Evolutionary conservation across 2,113 vertebrate genomes (phyloP).

Genomic region (Callipepla squamata): DNA sequence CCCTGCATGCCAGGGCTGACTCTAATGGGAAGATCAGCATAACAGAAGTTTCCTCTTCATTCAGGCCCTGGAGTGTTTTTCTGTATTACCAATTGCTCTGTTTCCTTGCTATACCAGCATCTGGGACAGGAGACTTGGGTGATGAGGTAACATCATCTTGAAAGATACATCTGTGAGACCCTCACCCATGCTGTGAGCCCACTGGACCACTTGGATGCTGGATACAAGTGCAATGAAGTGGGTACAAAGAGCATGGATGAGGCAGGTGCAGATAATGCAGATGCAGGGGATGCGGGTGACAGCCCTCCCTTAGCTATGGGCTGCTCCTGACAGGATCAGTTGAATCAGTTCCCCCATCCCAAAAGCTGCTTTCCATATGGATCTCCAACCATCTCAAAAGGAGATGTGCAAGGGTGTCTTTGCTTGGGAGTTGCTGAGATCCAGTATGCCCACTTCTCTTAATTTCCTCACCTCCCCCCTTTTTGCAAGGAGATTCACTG

Average conservation of each 20-base stretch:
- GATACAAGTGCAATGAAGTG: background rate
- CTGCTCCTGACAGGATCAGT: background rate
- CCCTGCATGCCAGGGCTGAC: background rate
- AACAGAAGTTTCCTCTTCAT: background rate
- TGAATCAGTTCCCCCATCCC: accelerated
- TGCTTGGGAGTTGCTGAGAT: background rate
- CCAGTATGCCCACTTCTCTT: background rate
- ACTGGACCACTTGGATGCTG: background rate
- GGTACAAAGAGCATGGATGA: no score
- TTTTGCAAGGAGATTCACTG: background rate
- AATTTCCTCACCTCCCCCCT: accelerated
- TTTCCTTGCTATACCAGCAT: background rate
- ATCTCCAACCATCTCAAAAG: background rate
- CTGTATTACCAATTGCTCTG: accelerated
- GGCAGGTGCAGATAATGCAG: background rate
- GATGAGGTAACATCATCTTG: background rate
- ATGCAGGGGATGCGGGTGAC: background rate
- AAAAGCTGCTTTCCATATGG: accelerated
- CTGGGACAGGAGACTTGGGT: background rate
- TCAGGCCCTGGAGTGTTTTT: background rate
- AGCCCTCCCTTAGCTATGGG: background rate
- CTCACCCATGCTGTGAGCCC: accelerated
- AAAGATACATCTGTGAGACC: background rate
- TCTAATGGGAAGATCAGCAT: background rate
- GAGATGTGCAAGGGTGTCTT: background rate